These are phyloP conservation scores for Syngnathus typhle DNA, from an alignment of 2,113 vertebrate species.

Conservation along the genomic window DNA sequence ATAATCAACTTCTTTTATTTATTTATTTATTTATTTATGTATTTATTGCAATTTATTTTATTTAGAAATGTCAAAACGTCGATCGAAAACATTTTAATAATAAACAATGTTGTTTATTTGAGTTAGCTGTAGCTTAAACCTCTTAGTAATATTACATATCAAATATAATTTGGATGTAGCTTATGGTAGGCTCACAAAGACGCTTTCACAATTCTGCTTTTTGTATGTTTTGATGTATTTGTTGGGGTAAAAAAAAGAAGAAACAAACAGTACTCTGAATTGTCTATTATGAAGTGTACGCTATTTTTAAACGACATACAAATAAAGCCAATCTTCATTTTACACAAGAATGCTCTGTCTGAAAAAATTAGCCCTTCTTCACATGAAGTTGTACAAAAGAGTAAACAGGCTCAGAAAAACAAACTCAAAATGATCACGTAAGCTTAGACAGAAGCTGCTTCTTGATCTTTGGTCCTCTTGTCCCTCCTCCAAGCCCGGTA, in stretches of 20 bases:
- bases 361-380: too few species aligned
- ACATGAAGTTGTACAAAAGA: too few species aligned
- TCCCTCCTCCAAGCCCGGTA: constrained; percentile 79
- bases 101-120: not conserved
- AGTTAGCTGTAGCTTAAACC: not conserved
- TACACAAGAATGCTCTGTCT: too few species aligned
- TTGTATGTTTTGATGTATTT: too few species aligned
- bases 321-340: too few species aligned
- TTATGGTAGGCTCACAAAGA: not conserved
- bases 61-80: not conserved
- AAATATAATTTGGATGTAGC: not conserved
- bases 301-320: too few species aligned
- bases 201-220: too few species aligned
- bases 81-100: not conserved
- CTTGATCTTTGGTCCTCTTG: constrained; percentile 26
- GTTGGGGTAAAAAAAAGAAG: too few species aligned
- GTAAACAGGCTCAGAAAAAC: not conserved
- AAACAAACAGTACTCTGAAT: too few species aligned
- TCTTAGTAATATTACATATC: too few species aligned
- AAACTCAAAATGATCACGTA: not conserved
- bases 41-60: too few species aligned
- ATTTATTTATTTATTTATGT: not conserved
- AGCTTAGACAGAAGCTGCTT: constrained; percentile 33
- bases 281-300: too few species aligned
- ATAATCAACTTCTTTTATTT: not conserved